Percentiles rank a stretch among this genome's conserved stretches.
These are phyloP conservation scores for Drosophila grimshawi DNA, from an alignment of 1,140 invertebrate species.

Conservation along the genomic window DNA sequence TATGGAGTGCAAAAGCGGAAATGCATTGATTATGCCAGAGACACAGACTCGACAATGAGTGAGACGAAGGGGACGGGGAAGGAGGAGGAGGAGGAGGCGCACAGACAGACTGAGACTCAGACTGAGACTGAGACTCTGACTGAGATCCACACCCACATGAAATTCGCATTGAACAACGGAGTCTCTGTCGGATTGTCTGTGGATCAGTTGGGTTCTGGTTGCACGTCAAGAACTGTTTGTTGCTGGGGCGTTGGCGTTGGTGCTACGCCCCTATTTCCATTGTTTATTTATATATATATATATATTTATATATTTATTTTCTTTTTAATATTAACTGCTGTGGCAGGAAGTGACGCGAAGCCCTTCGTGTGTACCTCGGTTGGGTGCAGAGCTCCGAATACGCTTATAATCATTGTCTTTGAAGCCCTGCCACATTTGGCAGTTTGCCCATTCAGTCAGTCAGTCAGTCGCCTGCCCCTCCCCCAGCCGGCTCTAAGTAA, in stretches of 20 bases:
- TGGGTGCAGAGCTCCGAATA: constrained; percentile 29
- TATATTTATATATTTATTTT: constrained; percentile 2
- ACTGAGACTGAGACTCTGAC: neutral
- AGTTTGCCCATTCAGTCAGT: constrained; percentile 57
- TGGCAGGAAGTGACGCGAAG: constrained; percentile 41
- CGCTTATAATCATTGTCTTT: constrained; percentile 17
- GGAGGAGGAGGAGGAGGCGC: neutral
- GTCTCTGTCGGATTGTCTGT: neutral
- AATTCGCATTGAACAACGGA: constrained; percentile 22
- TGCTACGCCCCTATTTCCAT: constrained; percentile 33
- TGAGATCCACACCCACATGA: constrained; percentile 30
- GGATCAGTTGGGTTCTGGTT: constrained; percentile 23
- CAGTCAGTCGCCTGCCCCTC: constrained; percentile 41
- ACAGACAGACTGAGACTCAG: constrained; percentile 4
- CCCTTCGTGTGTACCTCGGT: constrained; percentile 24
- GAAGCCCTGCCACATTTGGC: constrained; percentile 57
- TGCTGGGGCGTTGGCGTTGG: constrained; percentile 37
- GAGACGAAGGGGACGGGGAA: neutral
- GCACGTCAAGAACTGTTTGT: constrained; percentile 5
- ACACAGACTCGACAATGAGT: constrained; percentile 22
- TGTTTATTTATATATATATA: constrained; percentile 23
- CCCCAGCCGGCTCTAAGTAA: constrained; percentile 29
- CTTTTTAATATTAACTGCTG: constrained; percentile 5
- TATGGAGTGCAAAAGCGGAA: constrained; percentile 50
- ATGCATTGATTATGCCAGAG: constrained; percentile 72